Evolutionary conservation across 1,140 invertebrate species (phyloP).

Genomic region (Drosophila sucinea): DNA sequence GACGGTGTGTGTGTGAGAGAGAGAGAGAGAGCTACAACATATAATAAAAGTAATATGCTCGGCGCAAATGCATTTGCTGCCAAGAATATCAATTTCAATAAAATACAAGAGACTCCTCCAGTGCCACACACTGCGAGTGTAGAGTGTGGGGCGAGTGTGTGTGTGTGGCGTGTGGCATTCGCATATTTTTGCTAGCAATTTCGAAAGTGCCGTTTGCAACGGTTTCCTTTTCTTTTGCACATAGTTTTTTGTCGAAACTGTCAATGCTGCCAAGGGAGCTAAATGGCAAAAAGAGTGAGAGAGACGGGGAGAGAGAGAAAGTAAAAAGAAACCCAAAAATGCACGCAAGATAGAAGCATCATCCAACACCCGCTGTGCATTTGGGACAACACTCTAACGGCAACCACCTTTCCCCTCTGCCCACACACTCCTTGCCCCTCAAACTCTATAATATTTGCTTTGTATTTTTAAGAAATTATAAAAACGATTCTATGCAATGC

Average conservation of each 20-base stretch:
- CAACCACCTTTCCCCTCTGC: neutral
- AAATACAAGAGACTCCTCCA: slow-evolving; percentile 68
- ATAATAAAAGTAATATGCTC: slow-evolving; percentile 81
- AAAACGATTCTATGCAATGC: slow-evolving; percentile 46
- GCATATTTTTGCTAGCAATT: slow-evolving; percentile 67
- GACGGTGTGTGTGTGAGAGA: slow-evolving; percentile 44
- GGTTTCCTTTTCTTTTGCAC: slow-evolving; percentile 47
- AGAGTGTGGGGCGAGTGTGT: neutral
- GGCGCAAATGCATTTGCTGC: slow-evolving; percentile 77
- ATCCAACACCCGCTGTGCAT: slow-evolving; percentile 62
- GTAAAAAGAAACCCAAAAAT: neutral
- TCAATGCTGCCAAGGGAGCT: slow-evolving; percentile 72
- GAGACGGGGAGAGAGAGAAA: neutral
- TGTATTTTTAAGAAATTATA: slow-evolving; percentile 81
- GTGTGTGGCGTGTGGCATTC: slow-evolving; percentile 29
- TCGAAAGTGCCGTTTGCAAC: slow-evolving; percentile 57
- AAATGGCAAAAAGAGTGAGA: slow-evolving; percentile 21
- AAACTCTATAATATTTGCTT: slow-evolving; percentile 69
- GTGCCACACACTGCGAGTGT: slow-evolving; percentile 16
- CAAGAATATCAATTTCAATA: slow-evolving; percentile 81
- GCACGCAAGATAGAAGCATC: slow-evolving; percentile 6
- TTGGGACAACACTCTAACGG: slow-evolving; percentile 46
- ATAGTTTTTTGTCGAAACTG: slow-evolving; percentile 79
- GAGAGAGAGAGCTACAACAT: slow-evolving; percentile 61
- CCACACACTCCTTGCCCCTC: neutral